Conservation (phyloP, 2,888 invertebrate species). For the Drosophila ezoana region DNA sequence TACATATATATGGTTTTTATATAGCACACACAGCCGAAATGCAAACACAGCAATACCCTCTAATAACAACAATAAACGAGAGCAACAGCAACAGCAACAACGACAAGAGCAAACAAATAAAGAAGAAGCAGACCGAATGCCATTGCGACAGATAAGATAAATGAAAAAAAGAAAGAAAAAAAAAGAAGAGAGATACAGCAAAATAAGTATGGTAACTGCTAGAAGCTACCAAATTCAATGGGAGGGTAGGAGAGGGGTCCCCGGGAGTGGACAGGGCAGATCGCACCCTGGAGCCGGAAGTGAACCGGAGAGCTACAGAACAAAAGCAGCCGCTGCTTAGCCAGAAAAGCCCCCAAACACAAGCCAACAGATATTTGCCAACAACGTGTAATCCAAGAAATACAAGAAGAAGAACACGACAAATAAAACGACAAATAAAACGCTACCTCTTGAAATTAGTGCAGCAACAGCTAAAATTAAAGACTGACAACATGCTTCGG, state of each 20-base stretch:
- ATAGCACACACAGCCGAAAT: conserved; percentile 49
- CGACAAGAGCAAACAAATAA: conserved; percentile 14
- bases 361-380: not conserved
- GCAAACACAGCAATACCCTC: conserved; percentile 50
- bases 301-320: not conserved
- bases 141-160: conserved; percentile 37
- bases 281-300: conserved; percentile 6
- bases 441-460: not conserved
- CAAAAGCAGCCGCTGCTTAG: not conserved
- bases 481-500: too few species aligned
- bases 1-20: conserved; percentile 16
- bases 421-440: not conserved
- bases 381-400: conserved; percentile 3
- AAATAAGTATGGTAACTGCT: conserved; percentile 2
- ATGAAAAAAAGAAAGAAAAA: not conserved
- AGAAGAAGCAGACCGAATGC: conserved; percentile 29
- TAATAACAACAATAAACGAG: conserved; percentile 55
- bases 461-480: conserved; percentile 2
- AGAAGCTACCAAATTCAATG: not conserved
- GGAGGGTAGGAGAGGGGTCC: too few species aligned
- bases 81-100: conserved; percentile 21
- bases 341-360: not conserved
- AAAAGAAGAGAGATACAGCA: not conserved
- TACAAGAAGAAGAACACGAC: not conserved
- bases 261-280: too few species aligned